phyloP scores from a whole-genome alignment of 1,140 invertebrate species.

The Gonioctena quinquepunctata region DNA sequence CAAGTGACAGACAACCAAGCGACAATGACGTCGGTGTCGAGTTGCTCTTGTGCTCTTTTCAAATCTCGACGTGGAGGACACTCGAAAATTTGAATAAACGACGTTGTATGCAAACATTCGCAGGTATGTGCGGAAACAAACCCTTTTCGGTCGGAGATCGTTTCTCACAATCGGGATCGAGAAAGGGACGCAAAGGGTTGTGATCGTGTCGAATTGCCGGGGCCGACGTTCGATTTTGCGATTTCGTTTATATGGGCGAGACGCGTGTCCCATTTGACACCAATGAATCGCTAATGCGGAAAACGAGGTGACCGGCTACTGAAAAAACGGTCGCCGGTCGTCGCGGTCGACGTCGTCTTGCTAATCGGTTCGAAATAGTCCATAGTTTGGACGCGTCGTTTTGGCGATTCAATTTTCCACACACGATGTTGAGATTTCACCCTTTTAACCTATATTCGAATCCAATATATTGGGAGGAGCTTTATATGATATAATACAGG shows the following conservation, averaged over 20 bases:
- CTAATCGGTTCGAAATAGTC: not conserved
- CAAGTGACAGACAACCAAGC: not conserved
- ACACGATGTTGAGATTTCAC: too few species aligned
- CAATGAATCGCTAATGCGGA: conserved; percentile 24
- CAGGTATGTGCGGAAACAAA: conserved; percentile 8
- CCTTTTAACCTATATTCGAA: too few species aligned
- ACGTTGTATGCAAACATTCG: conserved; percentile 24
- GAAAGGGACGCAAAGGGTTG: conserved; percentile 34
- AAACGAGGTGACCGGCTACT: not conserved
- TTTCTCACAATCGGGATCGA: not conserved
- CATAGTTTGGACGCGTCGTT: not conserved
- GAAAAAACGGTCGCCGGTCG: conserved; percentile 4
- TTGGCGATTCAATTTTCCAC: too few species aligned
- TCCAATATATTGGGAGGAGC: too few species aligned
- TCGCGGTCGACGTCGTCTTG: not conserved
- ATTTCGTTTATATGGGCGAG: not conserved
- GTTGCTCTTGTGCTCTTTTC: not conserved
- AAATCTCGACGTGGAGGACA: conserved; percentile 23
- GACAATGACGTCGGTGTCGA: conserved; percentile 1
- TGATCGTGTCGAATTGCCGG: conserved; percentile 32
- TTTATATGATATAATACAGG: too few species aligned
- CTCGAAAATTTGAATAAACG: conserved; percentile 31
- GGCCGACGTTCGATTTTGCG: not conserved
- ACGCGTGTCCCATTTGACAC: conserved; percentile 19
- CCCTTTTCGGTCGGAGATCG: too few species aligned